These are phyloP conservation scores for Aegithalos caudatus DNA, from an alignment of 2,113 vertebrate species.

Conservation along the genomic window DNA sequence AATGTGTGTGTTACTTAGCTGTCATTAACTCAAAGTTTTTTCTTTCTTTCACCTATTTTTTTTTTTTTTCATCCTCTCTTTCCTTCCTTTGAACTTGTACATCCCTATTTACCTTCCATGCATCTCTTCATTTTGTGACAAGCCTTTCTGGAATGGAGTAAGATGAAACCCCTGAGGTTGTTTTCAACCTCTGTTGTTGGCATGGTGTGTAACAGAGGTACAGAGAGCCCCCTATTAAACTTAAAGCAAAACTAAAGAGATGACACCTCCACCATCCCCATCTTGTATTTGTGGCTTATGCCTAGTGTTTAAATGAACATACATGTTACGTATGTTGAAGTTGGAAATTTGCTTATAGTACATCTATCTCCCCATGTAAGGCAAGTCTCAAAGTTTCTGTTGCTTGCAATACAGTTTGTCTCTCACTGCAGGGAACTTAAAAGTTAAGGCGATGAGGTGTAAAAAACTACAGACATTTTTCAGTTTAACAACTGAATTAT, in stretches of 20 bases:
- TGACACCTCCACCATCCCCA: fast-evolving
- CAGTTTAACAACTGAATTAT: neutral
- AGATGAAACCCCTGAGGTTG: neutral
- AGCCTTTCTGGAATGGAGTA: neutral
- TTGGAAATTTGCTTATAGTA: neutral
- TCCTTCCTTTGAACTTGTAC: neutral
- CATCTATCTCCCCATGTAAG: neutral
- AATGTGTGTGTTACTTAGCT: neutral
- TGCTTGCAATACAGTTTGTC: neutral
- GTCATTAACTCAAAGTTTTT: neutral
- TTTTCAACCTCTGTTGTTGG: neutral
- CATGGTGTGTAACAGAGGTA: fast-evolving
- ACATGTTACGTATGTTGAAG: neutral
- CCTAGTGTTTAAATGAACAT: neutral
- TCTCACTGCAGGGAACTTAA: fast-evolving
- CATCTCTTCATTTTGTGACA: neutral
- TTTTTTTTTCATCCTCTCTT: neutral
- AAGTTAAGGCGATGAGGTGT: neutral
- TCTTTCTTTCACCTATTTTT: neutral
- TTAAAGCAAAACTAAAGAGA: neutral
- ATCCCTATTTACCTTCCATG: neutral
- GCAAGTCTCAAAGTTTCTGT: neutral
- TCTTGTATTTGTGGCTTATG: neutral
- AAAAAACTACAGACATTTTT: neutral
- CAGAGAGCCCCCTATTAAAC: fast-evolving